These are phyloP conservation scores for Campaea margaritaria DNA, from an alignment of 2,888 invertebrate species.

Conservation along the genomic window DNA sequence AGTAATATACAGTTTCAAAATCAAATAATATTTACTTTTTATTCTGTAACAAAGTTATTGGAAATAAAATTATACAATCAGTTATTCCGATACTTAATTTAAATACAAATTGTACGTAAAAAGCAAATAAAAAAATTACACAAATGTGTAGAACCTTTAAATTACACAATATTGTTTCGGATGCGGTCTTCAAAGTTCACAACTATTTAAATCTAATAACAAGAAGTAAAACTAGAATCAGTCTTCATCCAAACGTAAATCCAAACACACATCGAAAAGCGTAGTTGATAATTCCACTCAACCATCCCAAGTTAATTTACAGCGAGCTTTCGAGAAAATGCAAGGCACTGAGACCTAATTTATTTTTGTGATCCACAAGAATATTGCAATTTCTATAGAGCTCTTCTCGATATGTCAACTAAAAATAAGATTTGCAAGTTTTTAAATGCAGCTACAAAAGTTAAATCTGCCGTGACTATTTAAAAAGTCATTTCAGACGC, in stretches of 20 bases:
- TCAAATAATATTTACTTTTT: conserved; percentile 10
- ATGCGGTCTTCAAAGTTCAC: conserved; percentile 35
- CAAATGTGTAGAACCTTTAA: conserved; percentile 31
- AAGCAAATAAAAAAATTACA: conserved; percentile 49
- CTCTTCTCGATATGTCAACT: conserved; percentile 1
- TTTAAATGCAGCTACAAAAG: no score
- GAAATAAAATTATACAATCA: conserved; percentile 14
- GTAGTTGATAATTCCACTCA: conserved; percentile 22
- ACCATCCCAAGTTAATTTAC: conserved; percentile 13
- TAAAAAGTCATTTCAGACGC: neutral
- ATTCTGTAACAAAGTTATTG: conserved; percentile 8
- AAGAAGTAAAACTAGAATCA: conserved; percentile 72
- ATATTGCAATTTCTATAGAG: conserved; percentile 30
- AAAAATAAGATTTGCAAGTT: neutral
- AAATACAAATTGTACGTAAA: conserved; percentile 45
- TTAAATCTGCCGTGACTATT: no score
- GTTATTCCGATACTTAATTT: conserved; percentile 40
- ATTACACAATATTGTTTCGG: conserved; percentile 42
- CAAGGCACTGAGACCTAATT: conserved; percentile 28
- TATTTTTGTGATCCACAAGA: conserved; percentile 38
- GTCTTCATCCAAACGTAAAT: conserved; percentile 77
- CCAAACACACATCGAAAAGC: conserved; percentile 48
- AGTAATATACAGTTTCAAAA: conserved; percentile 18
- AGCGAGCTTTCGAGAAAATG: conserved; percentile 30
- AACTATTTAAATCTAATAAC: conserved; percentile 59